phyloP scores from a whole-genome alignment of 2,113 vertebrate genomes.

The Oostethus manadensis region DNA sequence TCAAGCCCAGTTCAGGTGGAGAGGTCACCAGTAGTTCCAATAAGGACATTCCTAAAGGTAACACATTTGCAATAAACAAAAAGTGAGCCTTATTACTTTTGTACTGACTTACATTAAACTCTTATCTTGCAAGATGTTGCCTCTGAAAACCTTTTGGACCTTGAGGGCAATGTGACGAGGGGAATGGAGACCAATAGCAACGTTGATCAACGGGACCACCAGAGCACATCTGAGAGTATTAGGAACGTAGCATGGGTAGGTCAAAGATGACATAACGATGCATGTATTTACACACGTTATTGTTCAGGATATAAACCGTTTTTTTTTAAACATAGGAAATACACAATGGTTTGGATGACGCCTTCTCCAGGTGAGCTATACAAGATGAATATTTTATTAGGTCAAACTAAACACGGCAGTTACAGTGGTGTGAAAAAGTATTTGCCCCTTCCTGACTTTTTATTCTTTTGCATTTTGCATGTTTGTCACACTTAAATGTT shows the following conservation, averaged over 20 bases:
- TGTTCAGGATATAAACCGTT: neutral
- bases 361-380: constrained; percentile 86
- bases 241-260: constrained; percentile 79
- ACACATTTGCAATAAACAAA: neutral
- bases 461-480: no score
- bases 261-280: no score
- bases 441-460: no score
- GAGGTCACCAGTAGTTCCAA: constrained; percentile 65
- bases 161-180: constrained; percentile 69
- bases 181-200: constrained; percentile 57
- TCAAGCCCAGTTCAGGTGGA: constrained; percentile 71
- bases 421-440: no score
- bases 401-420: constrained; percentile 5
- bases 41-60: constrained; percentile 60
- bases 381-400: neutral
- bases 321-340: constrained; percentile 69
- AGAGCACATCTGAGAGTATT: constrained; percentile 54
- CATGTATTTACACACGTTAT: neutral
- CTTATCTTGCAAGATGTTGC: constrained; percentile 65
- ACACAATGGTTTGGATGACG: constrained; percentile 88
- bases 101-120: neutral
- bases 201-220: constrained; percentile 49
- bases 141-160: constrained; percentile 79
- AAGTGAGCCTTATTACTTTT: neutral
- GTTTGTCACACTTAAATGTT: no score